Conservation (phyloP, 2,888 invertebrate genomes). For the Petrolisthes cinctipes region DNA sequence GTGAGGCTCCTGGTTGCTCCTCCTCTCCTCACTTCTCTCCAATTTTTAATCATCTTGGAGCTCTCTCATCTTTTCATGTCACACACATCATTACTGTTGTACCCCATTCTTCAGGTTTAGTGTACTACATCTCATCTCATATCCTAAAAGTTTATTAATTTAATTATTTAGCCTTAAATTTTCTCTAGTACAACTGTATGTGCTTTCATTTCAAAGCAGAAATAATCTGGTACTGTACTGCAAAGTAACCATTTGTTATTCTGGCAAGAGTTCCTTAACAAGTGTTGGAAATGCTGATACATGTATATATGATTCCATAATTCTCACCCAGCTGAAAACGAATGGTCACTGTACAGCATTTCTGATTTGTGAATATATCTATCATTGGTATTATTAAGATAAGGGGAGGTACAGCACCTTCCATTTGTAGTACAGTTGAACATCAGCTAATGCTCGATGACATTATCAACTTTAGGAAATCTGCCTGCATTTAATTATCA, state of each 20-base stretch:
- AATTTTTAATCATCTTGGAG: conserved; percentile 29
- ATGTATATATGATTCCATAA: background rate
- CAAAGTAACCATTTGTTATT: background rate
- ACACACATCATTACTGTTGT: conserved; percentile 3
- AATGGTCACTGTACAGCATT: background rate
- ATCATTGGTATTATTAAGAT: no score
- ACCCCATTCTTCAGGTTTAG: background rate
- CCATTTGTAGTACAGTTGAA: no score
- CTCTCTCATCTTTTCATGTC: conserved; percentile 22
- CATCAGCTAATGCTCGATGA: no score
- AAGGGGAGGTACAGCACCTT: no score
- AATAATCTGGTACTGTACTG: conserved; percentile 7
- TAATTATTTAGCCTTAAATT: background rate
- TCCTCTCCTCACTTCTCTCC: conserved; percentile 37
- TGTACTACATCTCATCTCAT: conserved; percentile 13
- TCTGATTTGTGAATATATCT: background rate
- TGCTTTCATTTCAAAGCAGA: background rate
- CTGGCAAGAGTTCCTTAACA: background rate
- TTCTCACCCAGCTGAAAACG: background rate
- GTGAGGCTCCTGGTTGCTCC: conserved; percentile 48
- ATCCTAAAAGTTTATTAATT: background rate
- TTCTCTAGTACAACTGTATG: background rate
- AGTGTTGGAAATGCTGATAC: no score
- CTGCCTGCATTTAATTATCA: no score
- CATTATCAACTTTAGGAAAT: no score